Base-by-base conservation (phyloP, 1,140 invertebrate species). In the Cheumatopsyche charites region DNA sequence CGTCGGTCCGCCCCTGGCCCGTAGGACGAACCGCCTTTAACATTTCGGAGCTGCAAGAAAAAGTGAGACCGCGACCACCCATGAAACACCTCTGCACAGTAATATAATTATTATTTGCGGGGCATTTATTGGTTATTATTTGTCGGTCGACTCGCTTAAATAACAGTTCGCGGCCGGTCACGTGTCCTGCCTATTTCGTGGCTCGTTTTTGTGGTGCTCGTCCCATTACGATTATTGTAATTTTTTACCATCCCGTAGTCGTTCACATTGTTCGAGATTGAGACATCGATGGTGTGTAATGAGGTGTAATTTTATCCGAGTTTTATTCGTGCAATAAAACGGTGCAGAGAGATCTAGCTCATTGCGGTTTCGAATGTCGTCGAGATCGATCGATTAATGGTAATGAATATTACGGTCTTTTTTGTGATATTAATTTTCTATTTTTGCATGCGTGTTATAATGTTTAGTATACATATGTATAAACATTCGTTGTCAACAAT, bases 41-140 rank as follows among this genome's bases (percentile, higher is more conserved):
- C 58, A 49, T 15, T 49, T 19, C 4, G 17, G 13, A 49, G 19
- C 7, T 17, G 47, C 21, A 17, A 52, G 43, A 55, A 19, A n/a
- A n/a, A n/a, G n/a, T n/a, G 42, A 41, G 23, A 55, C 47, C 43
- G 29, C 70, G 70, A 71, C 65, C 71, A 62, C 66, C 42, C 67
- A 75, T 62, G 68, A 62, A 68, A 70, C 68, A 70, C 62, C 71
- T 67, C 71, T 45, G 65, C 41, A 67, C 67, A 68, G 29, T 73
- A 73, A 75, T 73, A 75, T 75, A 75, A 75, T 75, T 73, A 75
- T 75, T 75, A 75, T 75, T 75, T 73, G 74, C 74, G 70, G 70
- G 70, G 62, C 67, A 75, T 72, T 75, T 73, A 73, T 75, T 75
- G 67, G 74, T 75, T 75, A 75, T 75, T 74, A 71, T 49, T 58